Evolutionary conservation across 2,888 invertebrate genomes (phyloP), one percentile per base, ranked within the genome.

Genomic region (Troides aeacus): DNA sequence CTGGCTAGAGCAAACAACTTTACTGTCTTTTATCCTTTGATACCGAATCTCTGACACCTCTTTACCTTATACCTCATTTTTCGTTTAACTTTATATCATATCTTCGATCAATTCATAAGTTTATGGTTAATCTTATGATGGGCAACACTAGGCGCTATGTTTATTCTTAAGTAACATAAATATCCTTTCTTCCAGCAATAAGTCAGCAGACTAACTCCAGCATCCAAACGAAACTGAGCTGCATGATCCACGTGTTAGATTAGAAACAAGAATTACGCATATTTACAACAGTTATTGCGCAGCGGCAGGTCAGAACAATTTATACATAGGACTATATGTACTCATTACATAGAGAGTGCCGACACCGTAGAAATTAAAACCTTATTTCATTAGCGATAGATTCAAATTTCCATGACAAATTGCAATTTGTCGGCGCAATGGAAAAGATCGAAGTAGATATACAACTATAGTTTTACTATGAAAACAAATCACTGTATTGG

Each of bases 231-330:
- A 36, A 61, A 65, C 21, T 42, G 69, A 56, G 50, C 42, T 46
- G 39, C 30, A 57, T 64, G 70, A 68, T 72, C 72, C 74, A 72
- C 71, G 67, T 71, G 72, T 67, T 68, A 72, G 74, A 75, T 76
- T 73, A 76, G 73, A 75, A 75, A 75, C 72, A 74, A 73, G 73
- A 74, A 73, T 74, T 73, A 75, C 74, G 73, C 73, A 72, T 72
- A 75, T 73, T 71, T 64, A 73, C 70, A 72, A 74, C 71, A 75
- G 73, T 72, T 74, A 75, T 72, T 78, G 76, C 77, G 76, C 76
- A 76, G 74, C 74, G 73, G 71, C 74, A 70, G 73, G 69, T 76
- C 74, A 72, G 68, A 76, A 72, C 74, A 73, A 74, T 77, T 74
- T 74, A 76, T 72, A 73, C 67, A 66, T 73, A 68, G 68, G 66